These are phyloP conservation scores for Echinometra lucunter DNA, from an alignment of 53 echinoderm and acorn worm species.

Conservation along the genomic window DNA sequence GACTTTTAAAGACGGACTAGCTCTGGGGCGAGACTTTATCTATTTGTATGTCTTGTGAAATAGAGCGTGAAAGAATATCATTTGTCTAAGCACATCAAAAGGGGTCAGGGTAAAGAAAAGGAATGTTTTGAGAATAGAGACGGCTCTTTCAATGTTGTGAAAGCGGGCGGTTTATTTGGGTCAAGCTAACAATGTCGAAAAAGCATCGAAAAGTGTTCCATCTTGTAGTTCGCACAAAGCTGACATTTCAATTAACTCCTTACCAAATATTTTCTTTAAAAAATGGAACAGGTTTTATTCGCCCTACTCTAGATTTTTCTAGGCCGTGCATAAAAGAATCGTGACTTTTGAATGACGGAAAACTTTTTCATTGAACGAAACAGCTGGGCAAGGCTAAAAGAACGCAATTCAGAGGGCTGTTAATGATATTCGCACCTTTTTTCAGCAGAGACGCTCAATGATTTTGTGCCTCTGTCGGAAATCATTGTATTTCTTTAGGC, in stretches of 20 bases:
- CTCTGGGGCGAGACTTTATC: constrained; percentile 36
- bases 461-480: neutral
- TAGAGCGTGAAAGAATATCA: constrained; percentile 63
- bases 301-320: constrained; percentile 55
- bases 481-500: neutral
- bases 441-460: neutral
- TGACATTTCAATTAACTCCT: constrained; percentile 71
- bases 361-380: constrained; percentile 25
- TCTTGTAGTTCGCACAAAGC: constrained; percentile 51
- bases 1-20: constrained; percentile 23
- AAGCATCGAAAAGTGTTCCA: constrained; percentile 37
- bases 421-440: constrained; percentile 12
- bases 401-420: neutral
- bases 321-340: constrained; percentile 61
- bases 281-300: constrained; percentile 63
- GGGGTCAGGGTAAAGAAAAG: constrained; percentile 36
- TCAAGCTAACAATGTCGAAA: constrained; percentile 61
- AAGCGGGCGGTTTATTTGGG: constrained; percentile 32
- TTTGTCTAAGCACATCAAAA: constrained; percentile 61
- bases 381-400: constrained; percentile 48
- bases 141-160: constrained; percentile 23
- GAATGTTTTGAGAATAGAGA: constrained; percentile 40
- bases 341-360: constrained; percentile 64
- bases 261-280: constrained; percentile 70
- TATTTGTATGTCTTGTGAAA: constrained; percentile 59